Percentiles rank a stretch among this genome's conserved stretches.
Conservation (phyloP, 2,888 invertebrate species). For the Anthophora plumipes region DNA sequence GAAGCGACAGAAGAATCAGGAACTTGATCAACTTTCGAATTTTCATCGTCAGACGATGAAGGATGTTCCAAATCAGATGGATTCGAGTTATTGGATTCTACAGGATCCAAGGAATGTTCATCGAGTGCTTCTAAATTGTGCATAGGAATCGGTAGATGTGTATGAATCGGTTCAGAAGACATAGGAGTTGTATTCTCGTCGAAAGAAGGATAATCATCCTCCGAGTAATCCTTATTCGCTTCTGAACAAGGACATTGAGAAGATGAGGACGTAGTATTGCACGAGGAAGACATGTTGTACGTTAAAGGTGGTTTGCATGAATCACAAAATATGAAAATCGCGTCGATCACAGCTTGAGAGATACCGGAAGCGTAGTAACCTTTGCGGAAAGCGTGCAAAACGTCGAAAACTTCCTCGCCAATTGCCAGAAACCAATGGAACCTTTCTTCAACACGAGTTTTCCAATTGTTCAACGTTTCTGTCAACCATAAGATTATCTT, state of each 20-base stretch:
- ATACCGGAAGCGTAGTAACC: slow-evolving; percentile 41
- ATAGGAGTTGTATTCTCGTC: neutral
- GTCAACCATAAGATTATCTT: neutral
- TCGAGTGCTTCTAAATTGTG: neutral
- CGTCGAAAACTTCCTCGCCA: slow-evolving; percentile 11
- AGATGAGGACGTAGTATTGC: neutral
- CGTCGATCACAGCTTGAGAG: neutral
- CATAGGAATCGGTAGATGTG: too few species aligned
- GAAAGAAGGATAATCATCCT: neutral
- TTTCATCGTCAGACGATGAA: too few species aligned
- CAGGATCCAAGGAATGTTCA: neutral
- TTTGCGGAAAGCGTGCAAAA: neutral
- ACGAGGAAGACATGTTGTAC: neutral
- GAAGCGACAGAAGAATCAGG: too few species aligned
- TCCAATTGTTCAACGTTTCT: neutral
- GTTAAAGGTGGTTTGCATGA: neutral
- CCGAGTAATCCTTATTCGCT: neutral
- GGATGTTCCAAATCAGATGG: too few species aligned
- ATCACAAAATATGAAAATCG: neutral
- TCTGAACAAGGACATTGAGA: neutral
- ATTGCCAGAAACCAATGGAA: neutral
- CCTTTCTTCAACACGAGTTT: neutral
- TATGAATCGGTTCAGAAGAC: neutral
- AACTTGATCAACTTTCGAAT: too few species aligned
- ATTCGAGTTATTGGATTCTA: neutral